These are phyloP conservation scores for Cotesia typhae DNA, from an alignment of 1,140 invertebrate genomes.

Conservation along the genomic window DNA sequence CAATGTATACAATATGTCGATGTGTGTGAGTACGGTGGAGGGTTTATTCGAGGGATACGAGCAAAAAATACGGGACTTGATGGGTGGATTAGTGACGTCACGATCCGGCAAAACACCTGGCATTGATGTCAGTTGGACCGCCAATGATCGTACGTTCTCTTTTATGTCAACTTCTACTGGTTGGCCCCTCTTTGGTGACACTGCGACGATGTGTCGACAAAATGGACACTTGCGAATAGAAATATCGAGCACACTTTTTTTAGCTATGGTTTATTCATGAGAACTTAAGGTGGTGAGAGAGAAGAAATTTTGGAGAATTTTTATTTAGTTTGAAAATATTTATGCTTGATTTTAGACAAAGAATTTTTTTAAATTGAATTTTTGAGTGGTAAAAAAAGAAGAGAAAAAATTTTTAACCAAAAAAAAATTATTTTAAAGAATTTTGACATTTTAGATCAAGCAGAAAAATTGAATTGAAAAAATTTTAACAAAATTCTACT, in stretches of 20 bases:
- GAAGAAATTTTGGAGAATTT: neutral
- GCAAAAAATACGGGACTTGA: constrained; percentile 43
- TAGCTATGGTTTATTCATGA: neutral
- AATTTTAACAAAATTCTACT: too few relatives aligned
- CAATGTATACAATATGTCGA: neutral
- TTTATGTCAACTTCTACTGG: constrained; percentile 47
- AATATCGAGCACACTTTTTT: neutral
- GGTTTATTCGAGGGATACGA: constrained; percentile 13
- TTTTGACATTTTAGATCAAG: too few relatives aligned
- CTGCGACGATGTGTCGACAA: constrained; percentile 25
- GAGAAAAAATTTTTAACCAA: too few relatives aligned
- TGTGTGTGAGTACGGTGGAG: constrained; percentile 18
- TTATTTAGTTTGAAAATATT: too few relatives aligned
- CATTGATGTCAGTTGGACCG: constrained; percentile 44
- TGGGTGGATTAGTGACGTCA: constrained; percentile 66
- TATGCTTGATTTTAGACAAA: too few relatives aligned
- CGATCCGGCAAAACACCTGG: constrained; percentile 57
- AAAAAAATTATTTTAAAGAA: too few relatives aligned
- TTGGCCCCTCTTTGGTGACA: constrained; percentile 39
- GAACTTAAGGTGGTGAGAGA: neutral
- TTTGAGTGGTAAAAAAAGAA: too few relatives aligned
- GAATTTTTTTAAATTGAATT: too few relatives aligned
- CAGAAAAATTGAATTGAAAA: too few relatives aligned
- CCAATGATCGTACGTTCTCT: constrained; percentile 27
- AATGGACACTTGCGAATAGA: constrained; percentile 13